Base-by-base conservation (phyloP, 2,888 invertebrate species). In the Disparrhopalites patrizii region DNA sequence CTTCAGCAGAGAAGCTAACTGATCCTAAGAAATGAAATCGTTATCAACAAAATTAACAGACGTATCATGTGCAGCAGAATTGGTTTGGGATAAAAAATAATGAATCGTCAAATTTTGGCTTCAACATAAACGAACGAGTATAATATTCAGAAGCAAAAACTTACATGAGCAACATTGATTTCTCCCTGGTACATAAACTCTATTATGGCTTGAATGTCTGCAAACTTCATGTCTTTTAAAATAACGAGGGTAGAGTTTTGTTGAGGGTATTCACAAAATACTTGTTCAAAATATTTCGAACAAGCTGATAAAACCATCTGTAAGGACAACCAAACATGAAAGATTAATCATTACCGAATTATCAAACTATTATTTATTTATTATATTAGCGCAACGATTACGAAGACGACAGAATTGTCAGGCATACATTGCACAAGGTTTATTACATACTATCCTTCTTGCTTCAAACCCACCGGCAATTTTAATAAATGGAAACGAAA, bases 151-250 rank as follows among this genome's bases (percentile, higher is more conserved):
- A n/a, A n/a, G n/a, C n/a, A n/a, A n/a, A 25, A 47, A 86, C 89
- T 87, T 80, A 93, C 93, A 82, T 93, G 92, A 78, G 92, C 91
- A 66, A 94, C 93, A 81, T 92, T 93, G 80, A 94, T 93, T 82
- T 94, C 94, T 71, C 94, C 94, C 77, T 91, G 91, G 81, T 94
- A 94, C 93, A 94, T 94, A 79, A 93, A 94, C 80, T 93, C 91
- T 63, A 94, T 89, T 73, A 94, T 84, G 69, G 92, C 91, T 80
- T 88, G 88, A 76, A 94, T 86, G 81, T 94, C 93, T 73, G 90
- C 87, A 78, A 91, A 93, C 79, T 91, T 88, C 69, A 93, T 91
- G 80, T 94, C 93, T 82, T 93, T 92, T 78, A 93, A 87, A 75
- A 90, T 90, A 72, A 90, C 86, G 75, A 90, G 89, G 57, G 77